phyloP scores from a whole-genome alignment of 92 coral and sea anemone species.

The Parazoanthus darwini region DNA sequence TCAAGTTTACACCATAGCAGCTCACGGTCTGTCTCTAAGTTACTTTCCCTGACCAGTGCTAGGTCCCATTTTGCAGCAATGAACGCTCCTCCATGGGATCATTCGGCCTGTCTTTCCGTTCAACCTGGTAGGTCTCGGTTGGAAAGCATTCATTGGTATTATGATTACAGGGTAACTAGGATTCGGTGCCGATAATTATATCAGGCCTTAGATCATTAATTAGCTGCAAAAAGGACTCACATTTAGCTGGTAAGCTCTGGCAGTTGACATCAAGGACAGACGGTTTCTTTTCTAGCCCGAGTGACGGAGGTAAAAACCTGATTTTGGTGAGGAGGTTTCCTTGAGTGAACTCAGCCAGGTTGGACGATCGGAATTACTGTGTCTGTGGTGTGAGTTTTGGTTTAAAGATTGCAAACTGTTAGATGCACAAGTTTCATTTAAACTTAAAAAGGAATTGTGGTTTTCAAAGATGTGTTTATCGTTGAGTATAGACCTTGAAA shows the following conservation, averaged over 20 bases:
- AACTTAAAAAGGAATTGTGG: too few species aligned
- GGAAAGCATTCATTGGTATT: constrained; percentile 29
- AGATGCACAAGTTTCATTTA: too few species aligned
- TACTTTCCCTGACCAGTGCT: neutral
- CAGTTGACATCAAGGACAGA: constrained; percentile 50
- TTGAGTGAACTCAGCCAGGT: constrained; percentile 10
- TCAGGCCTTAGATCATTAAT: constrained; percentile 43
- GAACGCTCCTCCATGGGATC: constrained; percentile 42
- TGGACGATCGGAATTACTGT: constrained; percentile 11
- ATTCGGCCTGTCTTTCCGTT: neutral
- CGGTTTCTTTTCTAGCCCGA: constrained; percentile 31
- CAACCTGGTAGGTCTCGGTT: constrained; percentile 43
- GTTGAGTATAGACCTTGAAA: too few species aligned
- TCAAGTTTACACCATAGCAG: constrained; percentile 33
- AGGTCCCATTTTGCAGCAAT: constrained; percentile 24
- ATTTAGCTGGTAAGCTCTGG: constrained; percentile 56
- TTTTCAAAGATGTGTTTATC: too few species aligned
- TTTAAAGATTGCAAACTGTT: too few species aligned
- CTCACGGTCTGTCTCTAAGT: constrained; percentile 45
- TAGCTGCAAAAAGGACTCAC: constrained; percentile 42
- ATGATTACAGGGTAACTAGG: constrained; percentile 42
- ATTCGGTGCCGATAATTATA: constrained; percentile 56
- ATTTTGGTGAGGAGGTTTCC: constrained; percentile 12
- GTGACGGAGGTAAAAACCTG: constrained; percentile 14
- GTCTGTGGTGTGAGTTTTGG: neutral